Base-by-base conservation (phyloP, 2,888 invertebrate genomes). In the Epistrophe eligans region DNA sequence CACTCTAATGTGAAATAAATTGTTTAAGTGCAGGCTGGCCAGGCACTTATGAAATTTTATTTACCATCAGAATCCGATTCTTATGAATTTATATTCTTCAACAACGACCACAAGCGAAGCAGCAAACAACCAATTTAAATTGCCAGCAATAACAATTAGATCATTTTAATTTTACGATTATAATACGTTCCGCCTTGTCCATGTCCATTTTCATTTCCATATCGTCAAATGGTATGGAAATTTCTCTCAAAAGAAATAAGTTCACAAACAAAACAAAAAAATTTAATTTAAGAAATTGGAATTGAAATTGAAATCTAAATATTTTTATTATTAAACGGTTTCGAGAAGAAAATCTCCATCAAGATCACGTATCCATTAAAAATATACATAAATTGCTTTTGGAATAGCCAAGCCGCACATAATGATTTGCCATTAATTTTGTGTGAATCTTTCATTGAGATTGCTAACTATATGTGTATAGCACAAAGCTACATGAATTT, bases 251-350 rank as follows among this genome's bases (percentile, higher is more conserved):
- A 35, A 64, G n/a, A 43, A 28, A 64, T 35, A 35, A 48, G 19
- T 66, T 35, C 17, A 66, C 24, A 35, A 81, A 81, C 67, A 72
- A 81, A 70, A 64, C 13, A 52, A 60, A 48, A 77, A 77, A 60
- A 9, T 35, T 8, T n/a, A 19, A 28, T 15, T 24, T 11, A 13
- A 52, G 11, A 13, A 52, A 55, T 52, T 62, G 5, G 17, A 35
- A 67, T 32, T 72, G 24, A 60, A 35, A 67, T 32, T 72, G 24
- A 60, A 87, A 87, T 87, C 76, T 76, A 87, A 87, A 87, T 83
- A 83, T 79, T 87, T 87, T 83, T 66, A 76, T 87, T 79, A 83
- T 74, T 79, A 87, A 83, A 83, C 77, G 77, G 48, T 85, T 85
- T 64, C 48, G 38, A 64, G 67, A 67, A 76, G 35, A 50, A 77